Conservation (phyloP, 1,140 invertebrate species). For the Cotesia glomerata region DNA sequence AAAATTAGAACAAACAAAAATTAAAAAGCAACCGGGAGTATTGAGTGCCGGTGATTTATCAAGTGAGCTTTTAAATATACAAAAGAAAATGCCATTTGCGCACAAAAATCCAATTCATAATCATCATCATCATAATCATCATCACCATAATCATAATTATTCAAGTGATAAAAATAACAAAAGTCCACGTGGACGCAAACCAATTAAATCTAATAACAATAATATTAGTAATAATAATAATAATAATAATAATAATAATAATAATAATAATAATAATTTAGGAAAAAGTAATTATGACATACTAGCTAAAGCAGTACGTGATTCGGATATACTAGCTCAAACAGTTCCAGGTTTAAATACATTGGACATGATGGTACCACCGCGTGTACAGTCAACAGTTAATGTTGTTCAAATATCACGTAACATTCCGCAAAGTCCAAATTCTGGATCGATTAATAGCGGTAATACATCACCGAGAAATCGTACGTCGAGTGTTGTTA, state of each 20-base stretch:
- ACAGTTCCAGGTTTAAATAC: constrained; percentile 65
- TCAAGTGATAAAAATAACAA: constrained; percentile 11
- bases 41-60: constrained; percentile 51
- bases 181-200: constrained; percentile 19
- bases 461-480: constrained; percentile 48
- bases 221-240: too few relatives aligned
- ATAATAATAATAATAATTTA: constrained; percentile 22
- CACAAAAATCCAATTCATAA: constrained; percentile 48
- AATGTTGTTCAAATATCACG: constrained; percentile 68
- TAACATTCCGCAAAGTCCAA: constrained; percentile 57
- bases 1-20: constrained; percentile 46
- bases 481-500: constrained; percentile 46
- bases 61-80: constrained; percentile 53
- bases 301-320: constrained; percentile 48
- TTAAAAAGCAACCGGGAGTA: constrained; percentile 34
- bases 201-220: constrained; percentile 36
- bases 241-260: too few relatives aligned
- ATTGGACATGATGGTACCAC: constrained; percentile 66
- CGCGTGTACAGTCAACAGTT: constrained; percentile 63
- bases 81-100: constrained; percentile 51
- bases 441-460: constrained; percentile 50
- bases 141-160: not conserved
- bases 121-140: constrained; percentile 43
- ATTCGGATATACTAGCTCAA: constrained; percentile 50
- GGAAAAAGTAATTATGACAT: constrained; percentile 56